A percentile compares a stretch with the other conserved stretches of the same genome.
phyloP scores from a whole-genome alignment of 2,888 invertebrate genomes.

The Sesamia inferens region DNA sequence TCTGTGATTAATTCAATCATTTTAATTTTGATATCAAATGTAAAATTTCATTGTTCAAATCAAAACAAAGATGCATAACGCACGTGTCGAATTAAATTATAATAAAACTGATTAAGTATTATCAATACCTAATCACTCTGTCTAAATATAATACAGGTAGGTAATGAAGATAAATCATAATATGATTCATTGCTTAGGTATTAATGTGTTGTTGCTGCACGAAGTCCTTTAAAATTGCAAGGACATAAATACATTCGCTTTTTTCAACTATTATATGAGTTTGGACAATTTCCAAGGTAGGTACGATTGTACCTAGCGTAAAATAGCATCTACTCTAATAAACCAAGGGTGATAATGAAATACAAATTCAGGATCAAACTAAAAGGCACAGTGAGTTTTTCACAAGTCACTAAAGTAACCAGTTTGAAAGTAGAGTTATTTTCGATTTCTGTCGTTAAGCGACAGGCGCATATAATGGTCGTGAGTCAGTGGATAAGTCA shows the following conservation, averaged over 20 bases:
- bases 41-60: neutral
- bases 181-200: constrained; percentile 1
- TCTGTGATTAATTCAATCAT: too few species aligned
- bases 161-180: constrained; percentile 2
- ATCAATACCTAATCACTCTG: neutral
- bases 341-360: neutral
- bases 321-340: neutral
- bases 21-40: neutral
- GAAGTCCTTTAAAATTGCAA: neutral
- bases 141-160: neutral
- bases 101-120: neutral
- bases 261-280: neutral
- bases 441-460: neutral
- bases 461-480: neutral
- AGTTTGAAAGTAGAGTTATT: neutral
- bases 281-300: neutral
- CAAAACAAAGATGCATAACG: neutral
- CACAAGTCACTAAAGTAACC: neutral
- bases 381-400: neutral
- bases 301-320: neutral
- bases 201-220: neutral
- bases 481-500: neutral
- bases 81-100: constrained; percentile 11
- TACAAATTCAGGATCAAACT: neutral
- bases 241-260: neutral